Conservation (phyloP, 2,113 vertebrate species). For the Melanerpes aurifrons region DNA sequence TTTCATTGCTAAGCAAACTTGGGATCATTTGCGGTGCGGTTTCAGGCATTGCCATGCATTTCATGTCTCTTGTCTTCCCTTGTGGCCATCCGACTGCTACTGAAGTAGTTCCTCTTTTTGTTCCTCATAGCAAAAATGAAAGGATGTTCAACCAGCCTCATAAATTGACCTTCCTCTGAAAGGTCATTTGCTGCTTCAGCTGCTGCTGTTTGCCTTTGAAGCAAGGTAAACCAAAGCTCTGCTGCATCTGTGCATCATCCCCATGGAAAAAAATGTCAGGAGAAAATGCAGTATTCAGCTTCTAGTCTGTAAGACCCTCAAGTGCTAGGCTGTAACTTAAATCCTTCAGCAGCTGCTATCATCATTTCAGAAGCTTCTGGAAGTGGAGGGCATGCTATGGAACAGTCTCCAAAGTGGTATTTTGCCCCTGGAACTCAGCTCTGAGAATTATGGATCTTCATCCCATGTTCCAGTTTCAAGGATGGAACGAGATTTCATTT, state of each 20-base stretch:
- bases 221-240: neutral
- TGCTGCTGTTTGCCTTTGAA: slow-evolving; percentile 41
- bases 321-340: neutral
- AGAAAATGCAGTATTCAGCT: neutral
- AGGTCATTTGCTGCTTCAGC: neutral
- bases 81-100: neutral
- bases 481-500: neutral
- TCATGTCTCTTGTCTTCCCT: neutral
- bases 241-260: neutral
- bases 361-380: neutral
- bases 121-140: slow-evolving; percentile 5
- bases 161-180: slow-evolving; percentile 10
- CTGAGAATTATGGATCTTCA: neutral
- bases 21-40: neutral
- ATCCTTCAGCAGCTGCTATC: neutral
- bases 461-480: neutral
- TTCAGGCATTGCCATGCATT: neutral
- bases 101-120: slow-evolving; percentile 13
- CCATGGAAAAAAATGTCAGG: neutral
- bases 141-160: neutral
- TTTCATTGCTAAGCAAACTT: neutral
- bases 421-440: neutral
- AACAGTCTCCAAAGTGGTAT: neutral
- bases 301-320: neutral
- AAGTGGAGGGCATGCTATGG: neutral